phyloP scores from a whole-genome alignment of 2,113 vertebrate species.

The Neomonachus schauinslandi region DNA sequence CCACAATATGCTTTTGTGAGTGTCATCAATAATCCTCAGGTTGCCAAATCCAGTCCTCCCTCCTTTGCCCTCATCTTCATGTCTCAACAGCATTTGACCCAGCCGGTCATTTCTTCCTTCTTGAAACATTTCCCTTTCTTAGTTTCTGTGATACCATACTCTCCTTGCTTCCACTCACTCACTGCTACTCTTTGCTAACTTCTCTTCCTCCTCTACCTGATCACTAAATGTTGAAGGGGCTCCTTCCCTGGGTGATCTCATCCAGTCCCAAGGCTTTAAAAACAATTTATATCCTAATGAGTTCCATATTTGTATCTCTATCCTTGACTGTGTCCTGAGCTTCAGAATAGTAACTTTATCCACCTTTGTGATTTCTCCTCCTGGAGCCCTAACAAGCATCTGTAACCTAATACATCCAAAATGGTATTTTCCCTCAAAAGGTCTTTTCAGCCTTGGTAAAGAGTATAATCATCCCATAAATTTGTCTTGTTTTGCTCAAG shows the following conservation, averaged over 20 bases:
- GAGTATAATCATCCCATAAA: background rate
- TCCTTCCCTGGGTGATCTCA: background rate
- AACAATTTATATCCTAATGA: background rate
- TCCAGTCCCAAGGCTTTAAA: background rate
- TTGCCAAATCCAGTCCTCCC: background rate
- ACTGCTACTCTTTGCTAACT: background rate
- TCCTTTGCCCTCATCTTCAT: background rate
- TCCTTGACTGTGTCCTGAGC: background rate
- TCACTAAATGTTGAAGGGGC: background rate
- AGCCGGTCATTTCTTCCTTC: background rate
- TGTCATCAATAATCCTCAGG: background rate
- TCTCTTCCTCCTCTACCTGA: background rate
- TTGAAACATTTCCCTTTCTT: background rate
- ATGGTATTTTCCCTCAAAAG: background rate
- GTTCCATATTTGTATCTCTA: background rate
- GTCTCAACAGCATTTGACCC: background rate
- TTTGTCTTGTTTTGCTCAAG: background rate
- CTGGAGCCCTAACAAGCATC: background rate
- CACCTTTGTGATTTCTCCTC: background rate
- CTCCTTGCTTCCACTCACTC: background rate
- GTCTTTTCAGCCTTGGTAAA: background rate
- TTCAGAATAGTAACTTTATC: slow-evolving; percentile 19
- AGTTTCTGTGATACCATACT: background rate
- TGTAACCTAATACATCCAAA: background rate
- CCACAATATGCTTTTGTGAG: background rate